Conservation (phyloP, 2,797 vertebrate genomes). For the Periparus ater region DNA sequence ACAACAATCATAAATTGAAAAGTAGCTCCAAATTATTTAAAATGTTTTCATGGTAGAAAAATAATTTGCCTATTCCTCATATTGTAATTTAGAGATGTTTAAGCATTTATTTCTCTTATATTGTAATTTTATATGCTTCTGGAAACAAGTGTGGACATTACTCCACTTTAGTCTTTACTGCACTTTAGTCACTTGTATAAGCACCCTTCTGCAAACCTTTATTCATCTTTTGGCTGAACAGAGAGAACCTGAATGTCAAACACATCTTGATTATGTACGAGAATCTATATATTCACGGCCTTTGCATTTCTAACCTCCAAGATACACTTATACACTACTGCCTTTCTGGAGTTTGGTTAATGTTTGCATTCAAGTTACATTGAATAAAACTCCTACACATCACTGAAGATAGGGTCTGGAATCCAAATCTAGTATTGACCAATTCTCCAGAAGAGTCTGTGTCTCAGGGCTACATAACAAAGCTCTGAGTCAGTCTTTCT, state of each 20-base stretch:
- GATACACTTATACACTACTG: not conserved
- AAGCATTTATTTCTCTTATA: not conserved
- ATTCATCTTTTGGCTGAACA: not conserved
- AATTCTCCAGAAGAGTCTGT: not conserved
- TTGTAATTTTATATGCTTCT: not conserved
- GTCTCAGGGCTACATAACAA: not conserved
- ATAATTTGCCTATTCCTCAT: not conserved
- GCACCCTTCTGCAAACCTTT: not conserved
- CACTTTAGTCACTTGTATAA: not conserved
- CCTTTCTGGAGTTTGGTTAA: not conserved
- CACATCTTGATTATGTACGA: not conserved
- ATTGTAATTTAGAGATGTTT: not conserved
- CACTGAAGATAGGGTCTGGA: not conserved
- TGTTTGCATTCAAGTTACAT: not conserved
- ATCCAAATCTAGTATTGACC: not conserved
- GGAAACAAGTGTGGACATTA: not conserved
- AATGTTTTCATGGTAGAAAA: not conserved
- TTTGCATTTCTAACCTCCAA: not conserved
- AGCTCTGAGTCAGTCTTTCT: not conserved
- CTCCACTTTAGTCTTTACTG: not conserved
- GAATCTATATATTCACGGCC: not conserved
- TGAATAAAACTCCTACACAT: not conserved
- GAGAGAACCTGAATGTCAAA: not conserved
- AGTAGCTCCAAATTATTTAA: not conserved
- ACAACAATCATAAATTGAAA: not conserved